Conservation (phyloP, 2,113 vertebrate genomes). For the Lagopus leucura region DNA sequence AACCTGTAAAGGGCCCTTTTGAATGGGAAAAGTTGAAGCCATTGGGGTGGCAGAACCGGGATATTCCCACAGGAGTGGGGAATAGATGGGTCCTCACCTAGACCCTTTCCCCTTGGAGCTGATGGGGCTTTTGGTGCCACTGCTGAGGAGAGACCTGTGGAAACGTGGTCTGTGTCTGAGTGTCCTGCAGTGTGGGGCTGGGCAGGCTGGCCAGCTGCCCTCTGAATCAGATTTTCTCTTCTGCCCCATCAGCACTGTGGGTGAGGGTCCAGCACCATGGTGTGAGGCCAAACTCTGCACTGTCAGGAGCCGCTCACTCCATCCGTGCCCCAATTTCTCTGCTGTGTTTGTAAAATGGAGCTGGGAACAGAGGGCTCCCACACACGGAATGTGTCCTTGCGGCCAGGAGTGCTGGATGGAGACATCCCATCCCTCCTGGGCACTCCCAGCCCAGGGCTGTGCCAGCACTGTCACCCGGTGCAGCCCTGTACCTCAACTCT, state of each 20-base stretch:
- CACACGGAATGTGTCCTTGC: fast-evolving
- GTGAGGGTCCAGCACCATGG: neutral
- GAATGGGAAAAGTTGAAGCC: neutral
- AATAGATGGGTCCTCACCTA: too few relatives aligned
- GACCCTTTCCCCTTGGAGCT: neutral
- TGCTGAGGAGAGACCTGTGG: neutral
- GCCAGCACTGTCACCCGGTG: neutral
- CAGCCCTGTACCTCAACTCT: fast-evolving
- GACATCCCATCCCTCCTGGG: neutral
- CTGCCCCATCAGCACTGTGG: neutral
- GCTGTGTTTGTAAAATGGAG: neutral
- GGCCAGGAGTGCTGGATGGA: fast-evolving
- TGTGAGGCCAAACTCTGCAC: neutral
- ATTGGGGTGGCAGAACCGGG: neutral
- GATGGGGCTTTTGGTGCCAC: neutral
- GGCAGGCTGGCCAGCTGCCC: neutral
- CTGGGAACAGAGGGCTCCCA: neutral
- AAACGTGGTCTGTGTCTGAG: neutral
- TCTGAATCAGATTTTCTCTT: neutral
- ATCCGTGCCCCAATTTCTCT: neutral
- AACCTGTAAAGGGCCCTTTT: neutral
- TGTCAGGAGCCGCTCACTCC: fast-evolving
- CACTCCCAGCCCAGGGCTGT: neutral
- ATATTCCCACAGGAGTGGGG: neutral
- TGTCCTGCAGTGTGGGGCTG: neutral